phyloP scores from a whole-genome alignment of 2,797 vertebrate genomes.

The Benthosema pterotum region DNA sequence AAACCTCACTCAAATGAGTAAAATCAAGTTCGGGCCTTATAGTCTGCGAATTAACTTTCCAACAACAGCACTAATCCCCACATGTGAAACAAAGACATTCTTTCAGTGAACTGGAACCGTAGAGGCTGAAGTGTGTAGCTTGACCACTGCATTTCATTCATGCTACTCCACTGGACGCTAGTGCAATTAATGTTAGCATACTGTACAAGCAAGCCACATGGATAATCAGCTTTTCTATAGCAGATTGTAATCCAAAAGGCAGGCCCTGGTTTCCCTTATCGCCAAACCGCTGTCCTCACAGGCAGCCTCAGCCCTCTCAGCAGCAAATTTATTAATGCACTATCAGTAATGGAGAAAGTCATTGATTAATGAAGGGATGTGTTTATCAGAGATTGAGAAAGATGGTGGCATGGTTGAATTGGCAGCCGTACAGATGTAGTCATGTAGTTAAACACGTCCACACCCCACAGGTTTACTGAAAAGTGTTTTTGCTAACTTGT shows the following conservation, averaged over 20 bases:
- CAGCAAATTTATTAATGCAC: constrained; percentile 52
- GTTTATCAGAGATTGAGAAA: constrained; percentile 43
- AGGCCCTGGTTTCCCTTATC: constrained; percentile 69
- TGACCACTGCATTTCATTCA: constrained; percentile 22
- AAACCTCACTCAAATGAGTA: constrained; percentile 25
- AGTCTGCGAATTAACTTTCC: background rate
- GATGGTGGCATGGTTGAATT: constrained; percentile 4
- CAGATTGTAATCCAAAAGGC: constrained; percentile 75
- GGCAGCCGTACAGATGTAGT: background rate
- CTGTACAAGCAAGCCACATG: constrained; percentile 38
- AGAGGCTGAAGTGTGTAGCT: background rate
- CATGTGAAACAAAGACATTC: too few relatives aligned
- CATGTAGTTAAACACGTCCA: constrained; percentile 20
- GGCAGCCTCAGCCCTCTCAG: constrained; percentile 52
- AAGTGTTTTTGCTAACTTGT: background rate
- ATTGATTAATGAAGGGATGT: constrained; percentile 44
- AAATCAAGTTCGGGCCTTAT: background rate
- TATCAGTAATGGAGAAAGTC: constrained; percentile 41
- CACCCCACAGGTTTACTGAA: background rate
- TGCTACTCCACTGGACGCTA: constrained; percentile 41
- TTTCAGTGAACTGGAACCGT: background rate
- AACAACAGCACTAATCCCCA: background rate
- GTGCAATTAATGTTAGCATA: constrained; percentile 68
- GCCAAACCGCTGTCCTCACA: constrained; percentile 56
- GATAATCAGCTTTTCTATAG: constrained; percentile 77